These are phyloP conservation scores for Chrysolina haemoptera DNA, from an alignment of 2,888 invertebrate genomes.

Conservation along the genomic window DNA sequence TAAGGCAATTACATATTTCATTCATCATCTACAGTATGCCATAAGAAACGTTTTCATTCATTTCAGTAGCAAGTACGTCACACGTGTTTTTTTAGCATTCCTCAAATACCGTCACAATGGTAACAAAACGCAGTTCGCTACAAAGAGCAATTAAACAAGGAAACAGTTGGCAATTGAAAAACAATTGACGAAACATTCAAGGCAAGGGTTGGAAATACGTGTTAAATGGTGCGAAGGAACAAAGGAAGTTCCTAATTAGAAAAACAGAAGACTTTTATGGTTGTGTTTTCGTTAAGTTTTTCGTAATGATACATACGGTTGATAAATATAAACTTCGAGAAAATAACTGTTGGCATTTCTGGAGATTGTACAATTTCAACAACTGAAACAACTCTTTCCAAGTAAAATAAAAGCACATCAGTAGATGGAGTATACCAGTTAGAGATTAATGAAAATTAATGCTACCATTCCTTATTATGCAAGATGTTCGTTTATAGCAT, in stretches of 20 bases:
- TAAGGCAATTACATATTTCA: too few species aligned
- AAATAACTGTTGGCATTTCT: not conserved
- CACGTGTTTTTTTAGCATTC: constrained; percentile 32
- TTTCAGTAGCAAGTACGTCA: too few species aligned
- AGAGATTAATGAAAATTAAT: too few species aligned
- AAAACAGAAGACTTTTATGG: constrained; percentile 51
- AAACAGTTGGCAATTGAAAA: constrained; percentile 57
- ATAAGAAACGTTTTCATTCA: too few species aligned
- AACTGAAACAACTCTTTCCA: too few species aligned
- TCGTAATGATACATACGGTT: not conserved
- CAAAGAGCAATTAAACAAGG: constrained; percentile 55
- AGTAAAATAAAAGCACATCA: too few species aligned
- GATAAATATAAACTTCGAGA: not conserved
- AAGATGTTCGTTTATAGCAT: too few species aligned
- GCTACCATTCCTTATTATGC: too few species aligned
- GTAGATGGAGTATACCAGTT: too few species aligned
- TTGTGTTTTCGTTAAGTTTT: constrained; percentile 29
- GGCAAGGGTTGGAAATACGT: constrained; percentile 56
- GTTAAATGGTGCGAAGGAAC: constrained; percentile 57
- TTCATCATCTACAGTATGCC: too few species aligned
- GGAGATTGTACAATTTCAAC: not conserved
- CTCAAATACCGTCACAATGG: constrained; percentile 44
- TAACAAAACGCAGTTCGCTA: constrained; percentile 41
- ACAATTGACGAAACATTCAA: constrained; percentile 58
- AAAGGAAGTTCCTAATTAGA: constrained; percentile 54